These are phyloP conservation scores for Papilio demoleus DNA, from an alignment of 2,888 invertebrate genomes.

Conservation along the genomic window DNA sequence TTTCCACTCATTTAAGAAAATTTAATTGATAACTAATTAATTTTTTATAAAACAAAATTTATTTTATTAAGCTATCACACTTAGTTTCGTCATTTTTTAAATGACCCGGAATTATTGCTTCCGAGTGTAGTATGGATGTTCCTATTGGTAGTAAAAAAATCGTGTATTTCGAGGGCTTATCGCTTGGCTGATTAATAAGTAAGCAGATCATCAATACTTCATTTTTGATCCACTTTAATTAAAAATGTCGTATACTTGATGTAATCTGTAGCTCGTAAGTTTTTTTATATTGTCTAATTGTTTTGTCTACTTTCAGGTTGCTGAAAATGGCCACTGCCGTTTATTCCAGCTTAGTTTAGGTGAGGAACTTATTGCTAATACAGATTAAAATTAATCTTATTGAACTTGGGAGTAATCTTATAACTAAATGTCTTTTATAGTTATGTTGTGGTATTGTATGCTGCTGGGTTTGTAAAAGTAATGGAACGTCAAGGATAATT, in stretches of 20 bases:
- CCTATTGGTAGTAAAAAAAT: too few relatives aligned
- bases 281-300: neutral
- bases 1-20: neutral
- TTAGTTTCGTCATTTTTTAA: too few relatives aligned
- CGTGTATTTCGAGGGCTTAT: too few relatives aligned
- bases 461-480: constrained; percentile 24
- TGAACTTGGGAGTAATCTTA: neutral
- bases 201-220: too few relatives aligned
- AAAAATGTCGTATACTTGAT: too few relatives aligned
- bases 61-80: too few relatives aligned
- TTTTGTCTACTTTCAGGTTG: constrained; percentile 27
- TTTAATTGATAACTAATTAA: neutral
- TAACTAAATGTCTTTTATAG: neutral
- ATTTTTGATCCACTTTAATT: too few relatives aligned
- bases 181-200: too few relatives aligned
- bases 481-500: constrained; percentile 40
- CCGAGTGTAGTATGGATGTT: too few relatives aligned
- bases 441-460: too few relatives aligned
- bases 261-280: neutral
- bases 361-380: neutral
- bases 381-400: neutral
- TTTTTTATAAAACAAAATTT: too few relatives aligned
- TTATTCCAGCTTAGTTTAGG: constrained; percentile 19
- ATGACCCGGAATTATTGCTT: too few relatives aligned
- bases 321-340: constrained; percentile 15